phyloP scores from a whole-genome alignment of 1,140 invertebrate species.

The Chironomus striatipennis region DNA sequence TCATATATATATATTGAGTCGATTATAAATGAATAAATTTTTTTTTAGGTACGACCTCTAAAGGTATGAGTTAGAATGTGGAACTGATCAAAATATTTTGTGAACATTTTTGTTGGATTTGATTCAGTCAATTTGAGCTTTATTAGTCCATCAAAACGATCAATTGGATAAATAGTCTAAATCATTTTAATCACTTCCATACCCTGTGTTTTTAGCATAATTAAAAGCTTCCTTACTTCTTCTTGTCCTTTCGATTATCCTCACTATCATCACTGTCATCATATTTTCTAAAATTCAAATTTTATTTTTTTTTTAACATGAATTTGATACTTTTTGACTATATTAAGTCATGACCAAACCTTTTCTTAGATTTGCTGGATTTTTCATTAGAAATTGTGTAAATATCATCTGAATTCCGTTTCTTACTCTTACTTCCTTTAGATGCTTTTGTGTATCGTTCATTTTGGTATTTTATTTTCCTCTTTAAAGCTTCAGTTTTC shows the following conservation, averaged over 20 bases:
- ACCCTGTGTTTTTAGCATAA: no score
- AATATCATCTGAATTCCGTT: slow-evolving; percentile 38
- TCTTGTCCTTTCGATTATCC: neutral
- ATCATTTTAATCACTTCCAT: no score
- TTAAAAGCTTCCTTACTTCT: neutral
- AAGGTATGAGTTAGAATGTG: no score
- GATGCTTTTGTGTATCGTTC: slow-evolving; percentile 38
- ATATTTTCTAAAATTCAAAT: neutral
- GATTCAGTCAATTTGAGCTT: no score
- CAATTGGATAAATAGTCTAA: no score
- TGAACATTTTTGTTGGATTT: no score
- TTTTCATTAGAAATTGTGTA: slow-evolving; percentile 50
- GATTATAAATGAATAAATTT: no score
- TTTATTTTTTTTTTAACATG: no score
- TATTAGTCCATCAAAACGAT: no score
- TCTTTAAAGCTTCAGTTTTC: slow-evolving; percentile 41
- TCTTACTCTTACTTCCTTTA: slow-evolving; percentile 35
- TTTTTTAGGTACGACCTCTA: no score
- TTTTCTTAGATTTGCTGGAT: slow-evolving; percentile 27
- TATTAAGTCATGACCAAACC: slow-evolving; percentile 28
- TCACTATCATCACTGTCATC: neutral
- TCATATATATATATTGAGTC: no score
- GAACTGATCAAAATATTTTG: no score
- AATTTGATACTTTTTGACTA: slow-evolving; percentile 20
- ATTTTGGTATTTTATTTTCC: slow-evolving; percentile 35